A percentile compares a stretch with the other conserved stretches of the same genome.
phyloP scores from a whole-genome alignment of 2,797 vertebrate species.

The Apogon talboti region DNA sequence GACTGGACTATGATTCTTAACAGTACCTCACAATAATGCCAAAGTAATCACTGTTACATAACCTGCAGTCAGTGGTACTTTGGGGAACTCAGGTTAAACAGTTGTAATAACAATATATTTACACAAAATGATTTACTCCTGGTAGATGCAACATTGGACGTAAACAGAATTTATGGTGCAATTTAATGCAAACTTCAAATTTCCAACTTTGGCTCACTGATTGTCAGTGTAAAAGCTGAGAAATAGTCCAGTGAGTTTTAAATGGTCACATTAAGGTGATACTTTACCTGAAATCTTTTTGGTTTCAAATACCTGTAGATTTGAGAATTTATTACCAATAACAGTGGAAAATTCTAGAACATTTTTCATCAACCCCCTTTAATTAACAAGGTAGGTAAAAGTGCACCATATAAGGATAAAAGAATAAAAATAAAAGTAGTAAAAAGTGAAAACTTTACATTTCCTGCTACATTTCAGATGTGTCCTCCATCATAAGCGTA shows the following conservation, averaged over 20 bases:
- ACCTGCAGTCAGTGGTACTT: conserved; percentile 9
- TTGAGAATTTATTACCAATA: conserved; percentile 3
- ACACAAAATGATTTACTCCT: not conserved
- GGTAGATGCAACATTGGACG: not conserved
- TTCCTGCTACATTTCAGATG: conserved; percentile 56
- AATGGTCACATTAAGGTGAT: conserved; percentile 17
- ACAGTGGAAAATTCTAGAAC: not conserved
- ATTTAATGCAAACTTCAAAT: not conserved
- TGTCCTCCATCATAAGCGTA: conserved; percentile 44
- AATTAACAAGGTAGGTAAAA: conserved; percentile 38
- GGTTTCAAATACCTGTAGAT: not conserved
- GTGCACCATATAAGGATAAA: conserved; percentile 54
- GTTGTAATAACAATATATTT: conserved; percentile 8
- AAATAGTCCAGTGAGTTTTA: conserved; percentile 2
- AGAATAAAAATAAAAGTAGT: conserved; percentile 28
- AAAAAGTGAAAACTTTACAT: conserved; percentile 11
- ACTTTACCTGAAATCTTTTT: not conserved
- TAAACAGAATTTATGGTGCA: not conserved
- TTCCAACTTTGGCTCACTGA: conserved; percentile 4
- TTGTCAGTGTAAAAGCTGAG: conserved; percentile 13
- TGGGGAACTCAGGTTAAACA: not conserved
- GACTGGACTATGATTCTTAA: conserved; percentile 20
- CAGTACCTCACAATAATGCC: conserved; percentile 35
- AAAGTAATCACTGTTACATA: conserved; percentile 13
- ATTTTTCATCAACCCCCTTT: conserved; percentile 1